Evolutionary conservation across 2,797 vertebrate genomes (phyloP), one percentile per base, ranked within the genome.

Genomic region (Lycodopsis pacificus): DNA sequence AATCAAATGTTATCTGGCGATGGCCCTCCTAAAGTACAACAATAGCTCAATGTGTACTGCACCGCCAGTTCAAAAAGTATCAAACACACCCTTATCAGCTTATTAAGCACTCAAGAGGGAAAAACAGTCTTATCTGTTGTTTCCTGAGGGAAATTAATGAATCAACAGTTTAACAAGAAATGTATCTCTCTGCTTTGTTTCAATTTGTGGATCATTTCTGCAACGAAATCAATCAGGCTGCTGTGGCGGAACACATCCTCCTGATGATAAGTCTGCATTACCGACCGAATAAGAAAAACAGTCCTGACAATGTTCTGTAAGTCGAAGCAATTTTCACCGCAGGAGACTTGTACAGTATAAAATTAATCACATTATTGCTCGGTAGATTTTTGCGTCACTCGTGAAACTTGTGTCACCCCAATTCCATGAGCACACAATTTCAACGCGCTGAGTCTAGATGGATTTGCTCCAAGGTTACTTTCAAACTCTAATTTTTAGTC

Each of bases 401-500:
- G 72, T 63, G 69, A 67, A 84, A 78, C 57, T 68, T 76, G 25
- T 70, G 36, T 64, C 48, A 71, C 34, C 25, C 5, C 48, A 66
- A 22, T 51, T 74, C 11, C 49, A 61, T 49, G 46, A 49, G 48
- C 53, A 32, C 19, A 48, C 13, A 76, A 30, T 73, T 61, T 73
- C 53, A 61, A 44, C 10, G 3, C 7, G 15, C 17, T 3, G 32
- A 71, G 75, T 68, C 22, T 10, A 44, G 62, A 79, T 82, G 51
- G 65, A 82, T 77, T 83, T 84, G 38, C 54, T 76, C 42, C 65
- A 65, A 82, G 78, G 77, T 86, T 71, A 80, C 57, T 75, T 76
- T 75, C 54, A 75, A 81, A 88, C 68, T 78, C 76, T 32, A 42
- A 76, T 68, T 51, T 61, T 64, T 42, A 40, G 44, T 44, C 42